phyloP scores from a whole-genome alignment of 2,888 invertebrate species.

The Eupeodes latifasciatus region DNA sequence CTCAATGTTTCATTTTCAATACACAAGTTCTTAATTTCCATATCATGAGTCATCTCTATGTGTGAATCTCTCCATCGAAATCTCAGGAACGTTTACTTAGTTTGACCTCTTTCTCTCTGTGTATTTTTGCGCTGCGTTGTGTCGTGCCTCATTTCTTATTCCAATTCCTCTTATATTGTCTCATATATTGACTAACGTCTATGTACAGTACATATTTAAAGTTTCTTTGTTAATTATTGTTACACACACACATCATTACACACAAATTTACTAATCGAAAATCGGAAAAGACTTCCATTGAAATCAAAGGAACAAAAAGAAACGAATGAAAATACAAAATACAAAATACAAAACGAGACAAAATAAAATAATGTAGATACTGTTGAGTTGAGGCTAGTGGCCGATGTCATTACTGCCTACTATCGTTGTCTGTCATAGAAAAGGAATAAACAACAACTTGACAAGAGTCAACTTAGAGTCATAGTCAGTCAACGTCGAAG shows the following conservation, averaged over 20 bases:
- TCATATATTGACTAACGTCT: constrained; percentile 55
- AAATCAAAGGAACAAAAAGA: constrained; percentile 31
- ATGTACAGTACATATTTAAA: constrained; percentile 59
- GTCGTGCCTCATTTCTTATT: constrained; percentile 39
- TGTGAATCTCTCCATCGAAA: constrained; percentile 72
- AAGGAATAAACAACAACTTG: constrained; percentile 21
- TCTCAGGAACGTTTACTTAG: constrained; percentile 68
- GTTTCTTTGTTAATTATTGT: constrained; percentile 74
- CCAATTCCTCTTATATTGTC: constrained; percentile 59
- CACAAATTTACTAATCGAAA: constrained; percentile 50
- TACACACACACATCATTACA: constrained; percentile 67
- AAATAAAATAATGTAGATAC: constrained; percentile 24
- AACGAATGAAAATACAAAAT: constrained; percentile 11
- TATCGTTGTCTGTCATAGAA: constrained; percentile 56
- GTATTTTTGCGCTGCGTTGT: constrained; percentile 42
- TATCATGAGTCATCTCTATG: constrained; percentile 69
- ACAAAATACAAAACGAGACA: constrained; percentile 27
- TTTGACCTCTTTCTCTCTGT: constrained; percentile 55
- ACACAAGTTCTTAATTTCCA: constrained; percentile 64
- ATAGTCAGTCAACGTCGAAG: neutral
- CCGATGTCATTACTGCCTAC: constrained; percentile 42
- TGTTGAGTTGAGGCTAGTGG: constrained; percentile 30
- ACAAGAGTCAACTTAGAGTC: constrained; percentile 10
- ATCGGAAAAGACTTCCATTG: constrained; percentile 50
- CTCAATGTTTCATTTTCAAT: constrained; percentile 47